phyloP scores from a whole-genome alignment of 2,113 vertebrate species.

The Progne subis region DNA sequence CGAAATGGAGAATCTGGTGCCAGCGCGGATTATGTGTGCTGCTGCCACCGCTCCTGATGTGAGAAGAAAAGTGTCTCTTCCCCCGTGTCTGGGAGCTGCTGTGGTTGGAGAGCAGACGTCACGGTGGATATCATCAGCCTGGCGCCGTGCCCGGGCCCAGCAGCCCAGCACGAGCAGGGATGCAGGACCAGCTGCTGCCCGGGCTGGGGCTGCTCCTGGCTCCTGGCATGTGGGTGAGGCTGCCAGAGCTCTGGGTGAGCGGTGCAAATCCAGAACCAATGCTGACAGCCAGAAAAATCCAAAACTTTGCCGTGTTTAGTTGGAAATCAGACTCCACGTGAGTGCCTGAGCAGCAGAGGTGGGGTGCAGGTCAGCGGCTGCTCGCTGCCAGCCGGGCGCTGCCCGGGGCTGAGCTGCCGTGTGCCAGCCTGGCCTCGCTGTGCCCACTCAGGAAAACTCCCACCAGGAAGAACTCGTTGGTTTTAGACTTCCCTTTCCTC shows the following conservation, averaged over 20 bases:
- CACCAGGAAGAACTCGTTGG: neutral
- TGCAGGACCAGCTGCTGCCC: neutral
- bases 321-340: fast-evolving
- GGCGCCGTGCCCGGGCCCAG: neutral
- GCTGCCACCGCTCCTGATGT: neutral
- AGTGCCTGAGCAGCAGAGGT: neutral
- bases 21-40: slow-evolving; percentile 11
- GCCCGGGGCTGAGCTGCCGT: fast-evolving
- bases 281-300: neutral
- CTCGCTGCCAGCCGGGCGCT: neutral
- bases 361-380: neutral
- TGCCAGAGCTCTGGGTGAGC: neutral
- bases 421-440: fast-evolving
- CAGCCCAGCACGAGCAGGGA: neutral
- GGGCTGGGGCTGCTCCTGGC: neutral
- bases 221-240: fast-evolving
- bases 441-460: neutral
- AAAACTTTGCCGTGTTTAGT: fast-evolving
- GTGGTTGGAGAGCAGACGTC: neutral
- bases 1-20: slow-evolving; percentile 45
- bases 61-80: neutral
- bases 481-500: neutral
- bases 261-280: fast-evolving
- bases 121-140: neutral
- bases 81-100: neutral